These are phyloP conservation scores for Heliconius melpomene DNA, from an alignment of 1,140 invertebrate species.

Conservation along the genomic window DNA sequence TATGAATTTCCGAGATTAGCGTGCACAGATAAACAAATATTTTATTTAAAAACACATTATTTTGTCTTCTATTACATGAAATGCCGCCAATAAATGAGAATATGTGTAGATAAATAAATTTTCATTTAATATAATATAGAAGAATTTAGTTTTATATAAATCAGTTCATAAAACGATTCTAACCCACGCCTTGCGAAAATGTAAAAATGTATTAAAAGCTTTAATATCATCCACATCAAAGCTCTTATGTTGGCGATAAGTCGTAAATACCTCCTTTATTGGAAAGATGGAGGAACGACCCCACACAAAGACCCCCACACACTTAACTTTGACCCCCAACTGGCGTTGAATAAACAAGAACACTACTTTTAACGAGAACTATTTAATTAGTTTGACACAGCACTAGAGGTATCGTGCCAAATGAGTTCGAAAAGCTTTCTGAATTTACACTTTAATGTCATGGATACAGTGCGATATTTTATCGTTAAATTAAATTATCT, in stretches of 20 bases:
- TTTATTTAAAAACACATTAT: no score
- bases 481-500: no score
- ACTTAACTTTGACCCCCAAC: background rate
- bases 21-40: no score
- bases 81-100: no score
- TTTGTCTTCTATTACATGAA: no score
- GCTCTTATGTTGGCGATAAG: background rate
- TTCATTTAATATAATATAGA: no score
- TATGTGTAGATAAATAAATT: no score
- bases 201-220: background rate
- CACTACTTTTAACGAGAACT: constrained; percentile 10
- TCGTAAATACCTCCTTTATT: background rate
- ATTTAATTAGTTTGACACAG: background rate
- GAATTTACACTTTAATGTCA: background rate
- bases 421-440: constrained; percentile 8
- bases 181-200: background rate
- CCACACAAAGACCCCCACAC: background rate
- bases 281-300: background rate
- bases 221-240: background rate
- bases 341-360: background rate
- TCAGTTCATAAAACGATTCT: background rate
- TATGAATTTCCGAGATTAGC: no score
- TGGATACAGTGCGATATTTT: background rate
- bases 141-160: no score
- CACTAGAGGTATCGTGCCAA: background rate